Conservation (phyloP, 2,113 vertebrate species). For the Ginglymostoma cirratum region DNA sequence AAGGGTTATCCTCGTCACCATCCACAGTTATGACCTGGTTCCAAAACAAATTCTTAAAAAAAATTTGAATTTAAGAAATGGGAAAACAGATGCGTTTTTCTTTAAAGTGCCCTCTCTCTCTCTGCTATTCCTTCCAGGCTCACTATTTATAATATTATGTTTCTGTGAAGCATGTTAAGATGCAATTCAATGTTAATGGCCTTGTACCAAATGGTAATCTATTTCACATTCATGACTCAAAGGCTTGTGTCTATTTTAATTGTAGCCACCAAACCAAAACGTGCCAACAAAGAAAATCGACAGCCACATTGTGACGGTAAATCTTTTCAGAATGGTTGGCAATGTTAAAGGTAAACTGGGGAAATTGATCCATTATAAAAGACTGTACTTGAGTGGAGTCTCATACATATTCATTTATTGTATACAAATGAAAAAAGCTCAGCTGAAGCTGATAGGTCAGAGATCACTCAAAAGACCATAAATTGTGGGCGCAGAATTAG, state of each 20-base stretch:
- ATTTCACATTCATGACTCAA: neutral
- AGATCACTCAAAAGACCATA: neutral
- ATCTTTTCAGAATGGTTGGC: neutral
- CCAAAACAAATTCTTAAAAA: neutral
- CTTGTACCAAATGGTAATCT: neutral
- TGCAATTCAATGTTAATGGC: neutral
- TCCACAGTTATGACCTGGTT: neutral
- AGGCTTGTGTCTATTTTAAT: neutral
- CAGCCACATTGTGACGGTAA: neutral
- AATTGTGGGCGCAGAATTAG: too few relatives aligned
- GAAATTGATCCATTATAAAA: conserved; percentile 4
- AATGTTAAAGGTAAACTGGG: neutral
- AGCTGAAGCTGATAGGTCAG: neutral
- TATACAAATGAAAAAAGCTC: neutral
- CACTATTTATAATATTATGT: neutral
- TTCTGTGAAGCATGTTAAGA: neutral
- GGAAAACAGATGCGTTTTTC: too few relatives aligned
- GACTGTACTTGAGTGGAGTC: neutral
- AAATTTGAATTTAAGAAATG: neutral
- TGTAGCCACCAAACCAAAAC: neutral
- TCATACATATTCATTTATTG: neutral
- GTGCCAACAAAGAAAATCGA: neutral
- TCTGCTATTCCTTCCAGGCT: neutral
- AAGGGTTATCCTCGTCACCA: neutral
- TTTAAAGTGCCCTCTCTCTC: too few relatives aligned